Evolutionary conservation across 2,888 invertebrate genomes (phyloP).

Genomic region (Willowsia nigromaculata): DNA sequence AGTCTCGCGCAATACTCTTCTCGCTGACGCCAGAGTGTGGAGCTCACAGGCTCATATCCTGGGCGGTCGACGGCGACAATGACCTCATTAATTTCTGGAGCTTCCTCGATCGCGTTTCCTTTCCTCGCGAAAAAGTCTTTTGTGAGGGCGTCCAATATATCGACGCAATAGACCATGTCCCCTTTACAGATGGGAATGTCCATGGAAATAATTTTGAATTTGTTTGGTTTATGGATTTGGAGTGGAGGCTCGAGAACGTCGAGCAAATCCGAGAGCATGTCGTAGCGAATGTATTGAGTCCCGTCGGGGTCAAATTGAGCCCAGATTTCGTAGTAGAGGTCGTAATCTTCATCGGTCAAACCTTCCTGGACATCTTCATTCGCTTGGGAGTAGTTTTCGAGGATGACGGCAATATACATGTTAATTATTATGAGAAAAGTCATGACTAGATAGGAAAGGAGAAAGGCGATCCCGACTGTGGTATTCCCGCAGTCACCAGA

Average conservation of each 20-base stretch:
- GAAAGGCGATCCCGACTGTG: constrained; percentile 95
- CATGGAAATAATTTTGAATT: background rate
- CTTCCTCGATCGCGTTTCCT: too few relatives aligned
- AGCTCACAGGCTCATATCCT: too few relatives aligned
- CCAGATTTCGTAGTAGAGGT: constrained; percentile 95
- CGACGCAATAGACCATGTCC: too few relatives aligned
- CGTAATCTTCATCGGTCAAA: constrained; percentile 94
- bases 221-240: background rate
- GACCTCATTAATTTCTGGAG: too few relatives aligned
- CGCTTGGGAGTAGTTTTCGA: constrained; percentile 83
- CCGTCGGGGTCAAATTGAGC: constrained; percentile 94
- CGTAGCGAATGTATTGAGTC: background rate
- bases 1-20: too few relatives aligned
- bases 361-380: constrained; percentile 98
- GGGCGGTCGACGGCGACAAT: too few relatives aligned
- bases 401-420: constrained; percentile 99
- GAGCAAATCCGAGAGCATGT: background rate
- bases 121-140: too few relatives aligned
- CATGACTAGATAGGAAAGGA: constrained; percentile 97
- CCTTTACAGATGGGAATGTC: too few relatives aligned
- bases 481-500: constrained; percentile 96
- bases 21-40: too few relatives aligned
- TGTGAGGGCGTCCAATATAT: too few relatives aligned
- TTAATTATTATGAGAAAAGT: constrained; percentile 99
- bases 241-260: background rate